Conservation (phyloP, 2,113 vertebrate genomes). For the Chionodraco myersi region DNA sequence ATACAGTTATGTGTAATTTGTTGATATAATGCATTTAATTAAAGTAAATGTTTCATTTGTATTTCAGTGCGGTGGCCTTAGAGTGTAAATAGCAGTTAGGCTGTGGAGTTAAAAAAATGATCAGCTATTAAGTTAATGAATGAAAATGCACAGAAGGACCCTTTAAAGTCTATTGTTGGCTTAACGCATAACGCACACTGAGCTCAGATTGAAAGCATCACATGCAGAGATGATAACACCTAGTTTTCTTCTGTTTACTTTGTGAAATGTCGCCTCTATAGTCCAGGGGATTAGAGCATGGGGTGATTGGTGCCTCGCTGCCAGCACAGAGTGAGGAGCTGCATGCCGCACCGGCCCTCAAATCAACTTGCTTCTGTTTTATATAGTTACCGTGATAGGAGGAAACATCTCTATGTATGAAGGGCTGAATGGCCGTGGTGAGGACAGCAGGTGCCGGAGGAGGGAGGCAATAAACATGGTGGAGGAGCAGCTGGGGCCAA, state of each 20-base stretch:
- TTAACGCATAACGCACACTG: background rate
- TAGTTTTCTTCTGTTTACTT: constrained; percentile 56
- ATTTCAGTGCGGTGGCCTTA: background rate
- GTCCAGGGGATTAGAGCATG: constrained; percentile 74
- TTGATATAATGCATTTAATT: no score
- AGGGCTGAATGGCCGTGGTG: constrained; percentile 55
- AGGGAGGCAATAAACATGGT: constrained; percentile 76
- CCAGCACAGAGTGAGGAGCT: constrained; percentile 8
- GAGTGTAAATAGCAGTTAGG: background rate
- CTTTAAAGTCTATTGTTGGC: constrained; percentile 13
- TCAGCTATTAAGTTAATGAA: background rate
- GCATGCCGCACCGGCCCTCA: constrained; percentile 4
- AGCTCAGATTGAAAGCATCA: constrained; percentile 11
- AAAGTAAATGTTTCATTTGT: background rate
- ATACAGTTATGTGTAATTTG: no score
- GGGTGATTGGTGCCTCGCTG: constrained; percentile 74
- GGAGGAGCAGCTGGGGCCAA: constrained; percentile 80
- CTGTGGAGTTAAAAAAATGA: background rate
- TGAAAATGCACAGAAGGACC: constrained; percentile 8
- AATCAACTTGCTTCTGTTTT: constrained; percentile 38
- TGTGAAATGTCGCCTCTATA: constrained; percentile 58
- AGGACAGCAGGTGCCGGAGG: constrained; percentile 77
- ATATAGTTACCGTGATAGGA: constrained; percentile 48
- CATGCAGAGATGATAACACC: constrained; percentile 33
- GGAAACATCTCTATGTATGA: constrained; percentile 54